Percentiles rank a stretch among this genome's conserved stretches.
These are phyloP conservation scores for Falco rusticolus DNA, from an alignment of 2,797 vertebrate genomes.

Conservation along the genomic window DNA sequence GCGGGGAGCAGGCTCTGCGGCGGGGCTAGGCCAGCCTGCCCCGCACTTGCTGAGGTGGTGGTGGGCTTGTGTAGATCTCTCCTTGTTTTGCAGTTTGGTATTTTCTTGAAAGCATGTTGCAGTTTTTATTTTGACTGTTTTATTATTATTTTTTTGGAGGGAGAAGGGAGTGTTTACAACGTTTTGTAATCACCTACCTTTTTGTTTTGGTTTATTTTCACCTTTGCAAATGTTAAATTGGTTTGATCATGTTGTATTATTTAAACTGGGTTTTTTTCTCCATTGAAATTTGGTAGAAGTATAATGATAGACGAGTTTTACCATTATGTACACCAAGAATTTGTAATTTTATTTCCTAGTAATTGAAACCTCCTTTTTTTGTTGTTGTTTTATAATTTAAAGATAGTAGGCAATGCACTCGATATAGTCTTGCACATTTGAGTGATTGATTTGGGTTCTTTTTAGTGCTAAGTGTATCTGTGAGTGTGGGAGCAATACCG, in stretches of 20 bases:
- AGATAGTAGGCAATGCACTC: conserved; percentile 73
- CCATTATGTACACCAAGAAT: conserved; percentile 66
- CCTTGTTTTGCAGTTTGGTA: conserved; percentile 63
- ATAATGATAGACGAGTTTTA: conserved; percentile 61
- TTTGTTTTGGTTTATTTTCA: conserved; percentile 69
- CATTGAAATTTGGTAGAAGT: conserved; percentile 60
- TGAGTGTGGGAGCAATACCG: conserved; percentile 63
- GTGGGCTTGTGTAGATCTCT: conserved; percentile 49
- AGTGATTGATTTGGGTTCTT: conserved; percentile 69
- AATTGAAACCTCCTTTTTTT: conserved; percentile 59
- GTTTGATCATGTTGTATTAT: conserved; percentile 73
- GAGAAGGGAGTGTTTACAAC: conserved; percentile 74
- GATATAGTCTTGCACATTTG: conserved; percentile 71
- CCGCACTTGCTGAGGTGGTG: conserved; percentile 4
- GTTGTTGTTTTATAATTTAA: conserved; percentile 75
- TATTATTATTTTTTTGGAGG: conserved; percentile 39
- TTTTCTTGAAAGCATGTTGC: conserved; percentile 78
- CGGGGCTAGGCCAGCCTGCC: neutral
- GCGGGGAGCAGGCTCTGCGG: neutral
- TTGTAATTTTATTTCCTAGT: conserved; percentile 72
- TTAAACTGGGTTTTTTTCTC: conserved; percentile 64
- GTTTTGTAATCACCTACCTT: conserved; percentile 71
- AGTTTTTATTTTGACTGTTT: conserved; percentile 67
- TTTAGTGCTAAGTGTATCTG: conserved; percentile 39
- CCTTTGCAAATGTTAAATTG: conserved; percentile 69